Conservation (phyloP, 2,888 invertebrate genomes). For the Xylocampa areola region DNA sequence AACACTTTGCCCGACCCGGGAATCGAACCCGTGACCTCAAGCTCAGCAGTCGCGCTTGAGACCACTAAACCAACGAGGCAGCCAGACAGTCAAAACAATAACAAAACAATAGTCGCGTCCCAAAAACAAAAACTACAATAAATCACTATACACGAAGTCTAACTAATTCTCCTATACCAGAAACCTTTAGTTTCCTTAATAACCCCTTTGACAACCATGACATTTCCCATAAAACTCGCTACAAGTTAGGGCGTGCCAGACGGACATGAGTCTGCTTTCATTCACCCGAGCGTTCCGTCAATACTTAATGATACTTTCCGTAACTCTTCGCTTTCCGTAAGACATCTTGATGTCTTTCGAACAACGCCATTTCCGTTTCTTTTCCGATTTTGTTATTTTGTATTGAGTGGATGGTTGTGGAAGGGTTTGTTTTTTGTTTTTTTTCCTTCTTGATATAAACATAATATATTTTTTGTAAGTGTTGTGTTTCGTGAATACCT, state of each 20-base stretch:
- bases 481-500: too few relatives aligned
- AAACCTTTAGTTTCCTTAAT: slow-evolving; percentile 6
- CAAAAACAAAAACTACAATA: neutral
- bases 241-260: slow-evolving; percentile 49
- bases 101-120: slow-evolving; percentile 13
- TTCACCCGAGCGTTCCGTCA: slow-evolving; percentile 65
- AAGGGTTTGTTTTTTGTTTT: slow-evolving; percentile 1
- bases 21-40: too few relatives aligned
- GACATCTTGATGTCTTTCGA: slow-evolving; percentile 53
- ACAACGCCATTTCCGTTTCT: slow-evolving; percentile 53
- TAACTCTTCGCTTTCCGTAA: slow-evolving; percentile 54
- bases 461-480: neutral
- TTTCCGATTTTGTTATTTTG: slow-evolving; percentile 20
- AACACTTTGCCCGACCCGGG: too few relatives aligned
- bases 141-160: neutral
- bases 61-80: too few relatives aligned
- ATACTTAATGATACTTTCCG: slow-evolving; percentile 72
- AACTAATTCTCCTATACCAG: slow-evolving; percentile 1
- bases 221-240: slow-evolving; percentile 35
- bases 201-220: slow-evolving; percentile 28
- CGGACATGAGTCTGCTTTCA: slow-evolving; percentile 73
- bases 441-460: neutral
- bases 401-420: slow-evolving; percentile 29
- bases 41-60: too few relatives aligned
- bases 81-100: too few relatives aligned